Conservation (phyloP, 2,888 invertebrate genomes). For the Amphipoea oculea region DNA sequence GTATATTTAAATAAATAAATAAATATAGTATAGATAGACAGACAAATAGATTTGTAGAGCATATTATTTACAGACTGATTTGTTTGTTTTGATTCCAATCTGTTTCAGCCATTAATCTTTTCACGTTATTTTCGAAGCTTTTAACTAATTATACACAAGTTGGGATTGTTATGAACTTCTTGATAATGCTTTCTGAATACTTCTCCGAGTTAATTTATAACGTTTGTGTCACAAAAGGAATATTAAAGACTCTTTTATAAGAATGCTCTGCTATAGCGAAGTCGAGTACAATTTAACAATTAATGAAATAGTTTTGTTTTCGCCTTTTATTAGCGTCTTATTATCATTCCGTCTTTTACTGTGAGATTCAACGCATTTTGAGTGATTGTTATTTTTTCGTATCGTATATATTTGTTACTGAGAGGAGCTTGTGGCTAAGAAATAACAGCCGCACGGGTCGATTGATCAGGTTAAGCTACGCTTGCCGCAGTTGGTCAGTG, state of each 20-base stretch:
- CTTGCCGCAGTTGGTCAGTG: no score
- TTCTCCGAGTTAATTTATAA: conserved; percentile 23
- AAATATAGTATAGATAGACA: not conserved
- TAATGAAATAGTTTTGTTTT: not conserved
- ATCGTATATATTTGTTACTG: not conserved
- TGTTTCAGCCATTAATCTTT: conserved; percentile 43
- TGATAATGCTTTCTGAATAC: conserved; percentile 38
- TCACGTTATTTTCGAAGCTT: conserved; percentile 48
- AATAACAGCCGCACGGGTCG: not conserved
- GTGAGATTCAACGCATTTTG: not conserved
- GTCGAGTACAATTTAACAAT: conserved; percentile 11
- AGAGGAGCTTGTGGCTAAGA: no score
- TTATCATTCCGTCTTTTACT: not conserved
- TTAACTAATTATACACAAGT: conserved; percentile 59
- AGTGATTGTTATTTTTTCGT: not conserved
- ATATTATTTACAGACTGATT: conserved; percentile 5
- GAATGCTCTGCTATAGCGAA: not conserved
- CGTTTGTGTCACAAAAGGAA: conserved; percentile 30
- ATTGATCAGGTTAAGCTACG: no score
- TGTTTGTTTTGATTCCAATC: conserved; percentile 39
- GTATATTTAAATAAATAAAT: no score
- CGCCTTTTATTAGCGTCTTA: not conserved
- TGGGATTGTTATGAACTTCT: conserved; percentile 49
- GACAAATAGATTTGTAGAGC: conserved; percentile 10
- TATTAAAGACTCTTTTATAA: conserved; percentile 24